A percentile compares a stretch with the other conserved stretches of the same genome.
These are phyloP conservation scores for Myotis daubentonii DNA, from an alignment of 2,797 vertebrate species.

Conservation along the genomic window DNA sequence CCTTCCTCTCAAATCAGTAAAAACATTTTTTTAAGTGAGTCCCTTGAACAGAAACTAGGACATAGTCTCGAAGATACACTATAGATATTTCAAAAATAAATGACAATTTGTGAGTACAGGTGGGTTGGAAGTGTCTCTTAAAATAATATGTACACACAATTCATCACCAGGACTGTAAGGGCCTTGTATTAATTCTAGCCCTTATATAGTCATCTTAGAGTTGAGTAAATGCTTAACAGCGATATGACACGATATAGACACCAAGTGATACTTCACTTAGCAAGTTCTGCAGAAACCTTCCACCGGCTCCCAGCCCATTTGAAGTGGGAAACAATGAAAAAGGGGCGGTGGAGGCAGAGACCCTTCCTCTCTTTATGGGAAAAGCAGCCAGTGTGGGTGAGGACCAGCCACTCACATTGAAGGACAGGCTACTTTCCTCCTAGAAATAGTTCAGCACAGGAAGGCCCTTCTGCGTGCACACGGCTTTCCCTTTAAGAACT, in stretches of 20 bases:
- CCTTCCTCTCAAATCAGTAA: too few species aligned
- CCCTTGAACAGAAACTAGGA: background rate
- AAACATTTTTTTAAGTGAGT: background rate
- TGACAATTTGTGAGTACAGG: background rate
- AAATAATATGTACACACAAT: background rate
- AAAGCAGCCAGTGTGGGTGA: background rate
- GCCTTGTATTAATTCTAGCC: background rate
- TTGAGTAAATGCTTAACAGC: background rate
- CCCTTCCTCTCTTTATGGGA: background rate
- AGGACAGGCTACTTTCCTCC: background rate
- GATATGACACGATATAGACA: background rate
- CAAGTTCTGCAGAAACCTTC: background rate
- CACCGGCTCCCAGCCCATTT: background rate
- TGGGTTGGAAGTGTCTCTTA: background rate
- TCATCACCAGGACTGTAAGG: background rate
- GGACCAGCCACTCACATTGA: background rate
- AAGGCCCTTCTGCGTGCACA: background rate
- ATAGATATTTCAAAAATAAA: background rate
- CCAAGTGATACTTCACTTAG: background rate
- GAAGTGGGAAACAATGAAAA: background rate
- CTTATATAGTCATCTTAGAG: background rate
- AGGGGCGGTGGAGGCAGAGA: accelerated
- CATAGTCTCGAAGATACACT: background rate
- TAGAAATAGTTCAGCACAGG: background rate
- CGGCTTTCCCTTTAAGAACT: background rate